These are phyloP conservation scores for Vultur gryphus DNA, from an alignment of 2,797 vertebrate genomes.

Conservation along the genomic window DNA sequence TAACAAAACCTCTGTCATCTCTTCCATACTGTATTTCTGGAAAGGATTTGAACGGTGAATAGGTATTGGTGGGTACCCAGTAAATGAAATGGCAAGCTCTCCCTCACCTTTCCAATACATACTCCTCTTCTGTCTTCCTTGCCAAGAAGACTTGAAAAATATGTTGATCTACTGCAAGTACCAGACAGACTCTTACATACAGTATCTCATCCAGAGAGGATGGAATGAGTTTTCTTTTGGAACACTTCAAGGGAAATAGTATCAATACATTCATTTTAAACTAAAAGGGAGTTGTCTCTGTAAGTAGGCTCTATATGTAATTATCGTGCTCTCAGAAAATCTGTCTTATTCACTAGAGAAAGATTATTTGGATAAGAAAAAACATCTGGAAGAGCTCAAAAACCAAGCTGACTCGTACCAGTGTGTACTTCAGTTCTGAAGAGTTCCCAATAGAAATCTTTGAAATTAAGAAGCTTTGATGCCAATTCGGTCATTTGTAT, in stretches of 20 bases:
- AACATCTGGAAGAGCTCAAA: slow-evolving; percentile 55
- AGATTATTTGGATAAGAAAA: slow-evolving; percentile 56
- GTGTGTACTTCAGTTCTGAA: slow-evolving; percentile 45
- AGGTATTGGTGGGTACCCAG: background rate
- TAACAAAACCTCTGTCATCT: background rate
- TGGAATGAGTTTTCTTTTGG: slow-evolving; percentile 27
- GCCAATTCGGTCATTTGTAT: background rate
- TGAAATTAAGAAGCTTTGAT: slow-evolving; percentile 33
- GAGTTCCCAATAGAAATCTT: slow-evolving; percentile 44
- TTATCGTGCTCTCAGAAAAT: slow-evolving; percentile 34
- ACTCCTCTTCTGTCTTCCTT: background rate
- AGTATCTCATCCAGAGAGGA: background rate
- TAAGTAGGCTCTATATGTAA: background rate
- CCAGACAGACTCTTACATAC: background rate
- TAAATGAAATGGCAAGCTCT: background rate
- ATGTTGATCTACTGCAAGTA: background rate
- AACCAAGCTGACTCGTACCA: slow-evolving; percentile 3
- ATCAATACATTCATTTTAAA: slow-evolving; percentile 4
- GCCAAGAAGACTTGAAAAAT: background rate
- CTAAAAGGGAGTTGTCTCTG: background rate
- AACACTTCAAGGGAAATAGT: slow-evolving; percentile 7
- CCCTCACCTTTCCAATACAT: background rate
- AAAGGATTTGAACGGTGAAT: background rate
- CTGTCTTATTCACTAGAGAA: slow-evolving; percentile 27
- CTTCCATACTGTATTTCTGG: background rate